A percentile compares a stretch with the other conserved stretches of the same genome.
These are phyloP conservation scores for Rhinogobio ventralis DNA, from an alignment of 2,797 vertebrate species.

Conservation along the genomic window DNA sequence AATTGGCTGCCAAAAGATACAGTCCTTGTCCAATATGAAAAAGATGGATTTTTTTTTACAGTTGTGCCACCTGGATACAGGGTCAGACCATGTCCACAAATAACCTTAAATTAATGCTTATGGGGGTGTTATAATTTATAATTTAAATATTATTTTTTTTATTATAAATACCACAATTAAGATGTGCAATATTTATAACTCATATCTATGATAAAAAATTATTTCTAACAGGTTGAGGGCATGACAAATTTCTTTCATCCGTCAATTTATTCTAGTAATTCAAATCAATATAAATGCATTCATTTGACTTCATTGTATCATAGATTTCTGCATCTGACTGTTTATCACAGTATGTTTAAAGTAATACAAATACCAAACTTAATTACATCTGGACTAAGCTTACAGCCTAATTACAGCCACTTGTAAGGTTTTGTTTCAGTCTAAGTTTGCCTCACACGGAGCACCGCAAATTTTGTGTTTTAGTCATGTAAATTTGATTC, in stretches of 20 bases:
- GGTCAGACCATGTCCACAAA: background rate
- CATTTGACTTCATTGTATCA: background rate
- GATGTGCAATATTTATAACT: background rate
- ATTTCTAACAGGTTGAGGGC: background rate
- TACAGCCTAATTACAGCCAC: too few relatives aligned
- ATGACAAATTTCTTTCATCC: background rate
- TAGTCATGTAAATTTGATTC: too few relatives aligned
- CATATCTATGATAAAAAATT: background rate
- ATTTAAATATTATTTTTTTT: too few relatives aligned
- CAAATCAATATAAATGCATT: background rate
- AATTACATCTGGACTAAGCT: too few relatives aligned
- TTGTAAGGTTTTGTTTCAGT: too few relatives aligned
- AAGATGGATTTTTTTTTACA: background rate
- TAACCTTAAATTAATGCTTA: background rate
- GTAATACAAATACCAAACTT: too few relatives aligned
- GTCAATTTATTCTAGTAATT: background rate
- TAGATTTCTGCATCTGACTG: background rate
- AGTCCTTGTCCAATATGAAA: constrained; percentile 67
- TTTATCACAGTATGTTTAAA: background rate
- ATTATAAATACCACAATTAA: background rate
- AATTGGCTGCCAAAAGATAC: constrained; percentile 78
- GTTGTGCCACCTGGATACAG: background rate
- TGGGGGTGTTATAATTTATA: too few relatives aligned
- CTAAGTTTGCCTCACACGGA: too few relatives aligned
- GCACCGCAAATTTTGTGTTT: too few relatives aligned